Evolutionary conservation across 2,113 vertebrate genomes (phyloP).

Genomic region (Copsychus sechellarum): DNA sequence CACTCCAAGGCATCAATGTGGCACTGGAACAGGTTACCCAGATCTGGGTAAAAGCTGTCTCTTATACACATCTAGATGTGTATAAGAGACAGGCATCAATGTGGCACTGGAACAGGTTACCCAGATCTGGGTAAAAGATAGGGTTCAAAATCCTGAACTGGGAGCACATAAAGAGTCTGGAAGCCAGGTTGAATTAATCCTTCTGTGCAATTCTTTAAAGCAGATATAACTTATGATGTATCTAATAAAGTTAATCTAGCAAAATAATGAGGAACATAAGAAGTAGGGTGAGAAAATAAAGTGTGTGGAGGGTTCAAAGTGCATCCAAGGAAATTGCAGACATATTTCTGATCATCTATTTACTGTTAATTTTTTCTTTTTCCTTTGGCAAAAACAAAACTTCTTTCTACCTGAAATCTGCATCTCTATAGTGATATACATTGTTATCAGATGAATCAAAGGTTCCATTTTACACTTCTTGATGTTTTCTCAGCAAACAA

Average conservation of each 20-base stretch:
- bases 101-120: too few species aligned
- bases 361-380: not conserved
- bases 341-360: not conserved
- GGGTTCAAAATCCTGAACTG: not conserved
- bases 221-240: not conserved
- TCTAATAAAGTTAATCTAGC: not conserved
- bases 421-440: rapidly evolving
- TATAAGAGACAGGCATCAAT: not conserved
- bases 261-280: not conserved
- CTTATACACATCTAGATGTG: too few species aligned
- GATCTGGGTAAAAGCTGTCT: not conserved
- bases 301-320: not conserved
- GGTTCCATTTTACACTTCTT: not conserved
- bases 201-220: not conserved
- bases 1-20: not conserved
- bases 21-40: not conserved
- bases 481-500: not conserved
- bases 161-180: not conserved
- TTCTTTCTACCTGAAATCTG: not conserved
- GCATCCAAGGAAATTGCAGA: not conserved
- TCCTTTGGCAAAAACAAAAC: not conserved
- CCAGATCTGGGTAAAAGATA: not conserved
- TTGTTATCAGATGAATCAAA: not conserved
- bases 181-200: not conserved
- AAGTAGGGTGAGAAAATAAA: not conserved